Conservation (phyloP, 1,140 invertebrate genomes). For the Drosophila takahashii region DNA sequence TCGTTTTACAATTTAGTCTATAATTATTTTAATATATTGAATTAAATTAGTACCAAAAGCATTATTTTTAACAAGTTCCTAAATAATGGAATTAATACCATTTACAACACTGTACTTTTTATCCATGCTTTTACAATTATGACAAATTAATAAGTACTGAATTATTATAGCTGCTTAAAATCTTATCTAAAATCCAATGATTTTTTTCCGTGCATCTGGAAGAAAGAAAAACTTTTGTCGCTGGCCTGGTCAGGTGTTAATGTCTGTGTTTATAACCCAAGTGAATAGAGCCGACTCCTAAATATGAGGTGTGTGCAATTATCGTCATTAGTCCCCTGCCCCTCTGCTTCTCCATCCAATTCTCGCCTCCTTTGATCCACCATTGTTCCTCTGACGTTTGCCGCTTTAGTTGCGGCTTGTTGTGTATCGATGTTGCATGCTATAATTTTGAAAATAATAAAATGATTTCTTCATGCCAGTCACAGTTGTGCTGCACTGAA, state of each 20-base stretch:
- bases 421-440: constrained; percentile 79
- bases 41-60: too few relatives aligned
- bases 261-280: constrained; percentile 76
- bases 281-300: constrained; percentile 55
- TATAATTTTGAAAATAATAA: constrained; percentile 74
- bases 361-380: neutral
- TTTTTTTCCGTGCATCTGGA: constrained; percentile 1
- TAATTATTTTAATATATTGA: too few relatives aligned
- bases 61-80: too few relatives aligned
- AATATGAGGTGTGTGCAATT: constrained; percentile 67
- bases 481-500: constrained; percentile 39
- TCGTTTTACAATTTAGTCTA: too few relatives aligned
- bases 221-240: constrained; percentile 39
- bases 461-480: constrained; percentile 81
- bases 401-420: constrained; percentile 83
- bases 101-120: too few relatives aligned
- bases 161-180: too few relatives aligned
- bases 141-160: too few relatives aligned
- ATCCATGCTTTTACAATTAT: too few relatives aligned
- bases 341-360: neutral
- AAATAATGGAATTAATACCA: too few relatives aligned
- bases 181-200: too few relatives aligned
- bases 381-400: constrained; percentile 55
- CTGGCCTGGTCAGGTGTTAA: constrained; percentile 75
- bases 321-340: constrained; percentile 66